Base-by-base conservation (phyloP, 2,888 invertebrate genomes). In the Melanchra persicariae region DNA sequence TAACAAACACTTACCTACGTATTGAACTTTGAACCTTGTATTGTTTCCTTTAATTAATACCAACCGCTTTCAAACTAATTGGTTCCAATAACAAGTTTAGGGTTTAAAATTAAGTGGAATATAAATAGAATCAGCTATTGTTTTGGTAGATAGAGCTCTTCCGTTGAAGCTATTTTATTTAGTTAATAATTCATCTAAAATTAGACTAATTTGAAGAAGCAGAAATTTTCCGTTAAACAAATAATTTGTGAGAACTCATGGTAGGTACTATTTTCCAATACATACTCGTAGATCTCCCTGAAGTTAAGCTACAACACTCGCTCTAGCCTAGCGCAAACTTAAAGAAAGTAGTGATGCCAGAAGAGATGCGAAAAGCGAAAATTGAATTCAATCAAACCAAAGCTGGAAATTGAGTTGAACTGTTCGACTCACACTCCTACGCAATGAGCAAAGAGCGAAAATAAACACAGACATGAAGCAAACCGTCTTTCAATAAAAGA, bases 331-430 rank as follows among this genome's bases (percentile, higher is more conserved):
- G 62, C 57, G 19, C 0, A 12, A 65, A 74, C 55, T 61, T 61
- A 6, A 47, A 55, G 43, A 64, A 77, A 69, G 47, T 49, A 52
- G 40, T 51, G 26, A 43, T n/a, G 45, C 45, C 54, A 65, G 34
- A 64, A 61, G 51, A 26, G 37, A 65, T 62, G 49, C 19, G 49
- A 71, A 54, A 70, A 34, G 17, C 15, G 43, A 77, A 70, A 65
- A 77, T 78, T 71, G n/a, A 71, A 77, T 78, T 60, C 78, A 77
- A 78, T 77, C 62, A 77, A 81, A 77, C 60, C 62, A 15, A 51
- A 47, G 47, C 45, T 22, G 34, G 24, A 61, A 81, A 63, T 51
- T 24, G 34, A 54, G 24, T 70, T 62, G 30, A 65, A 59, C 45
- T 65, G 45, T 62, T 71, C 30, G 54, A 49, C 26, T 61, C 43